Evolutionary conservation across 2,113 vertebrate species (phyloP), one percentile per base, ranked within the genome.

Genomic region (Scortum barcoo): DNA sequence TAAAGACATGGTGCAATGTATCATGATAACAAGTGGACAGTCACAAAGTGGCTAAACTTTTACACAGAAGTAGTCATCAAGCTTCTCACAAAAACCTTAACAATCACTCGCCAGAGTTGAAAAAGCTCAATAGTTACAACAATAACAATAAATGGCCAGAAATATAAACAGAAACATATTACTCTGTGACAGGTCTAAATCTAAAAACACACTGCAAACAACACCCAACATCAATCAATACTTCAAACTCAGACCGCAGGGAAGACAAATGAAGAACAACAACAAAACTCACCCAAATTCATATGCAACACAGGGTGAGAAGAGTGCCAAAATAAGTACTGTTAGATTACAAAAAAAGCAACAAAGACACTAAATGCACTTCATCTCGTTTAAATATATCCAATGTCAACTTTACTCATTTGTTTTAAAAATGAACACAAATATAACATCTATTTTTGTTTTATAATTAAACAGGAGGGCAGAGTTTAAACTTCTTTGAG

Each of bases 211-310:
- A 58, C 16, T 26, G 61, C 57, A 71, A 85, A 78, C 80, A 80
- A 73, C 58, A 68, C 13, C 28, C 77, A 9, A 11, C 72, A 67
- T 80, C 78, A 83, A 85, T 89, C 78, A 84, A 86, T 84, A 65
- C 66, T 82, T 91, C 61, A 76, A 67, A 74, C 33, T 73, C 17
- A 68, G 57, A 90, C 88, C 83, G 77, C 79, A 81, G 4, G 6
- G 42, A 58, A 85, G 79, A 83, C 51, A 82, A 72, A 86, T 83
- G 76, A 51, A 73, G 62, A 79, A 66, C 48, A 83, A 78, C 46
- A 80, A 50, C 61, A 48, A 72, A 69, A 51, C 53, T 66, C 80
- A 61, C 63, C 76, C 40, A 78, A 56, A 80, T 50, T 77, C 42
- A 80, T 16, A 62, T 16, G 7, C 60, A 66, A 63, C 46, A 58